A percentile compares a stretch with the other conserved stretches of the same genome.
Conservation (phyloP, 2,888 invertebrate genomes). For the Aphidius colemani region DNA sequence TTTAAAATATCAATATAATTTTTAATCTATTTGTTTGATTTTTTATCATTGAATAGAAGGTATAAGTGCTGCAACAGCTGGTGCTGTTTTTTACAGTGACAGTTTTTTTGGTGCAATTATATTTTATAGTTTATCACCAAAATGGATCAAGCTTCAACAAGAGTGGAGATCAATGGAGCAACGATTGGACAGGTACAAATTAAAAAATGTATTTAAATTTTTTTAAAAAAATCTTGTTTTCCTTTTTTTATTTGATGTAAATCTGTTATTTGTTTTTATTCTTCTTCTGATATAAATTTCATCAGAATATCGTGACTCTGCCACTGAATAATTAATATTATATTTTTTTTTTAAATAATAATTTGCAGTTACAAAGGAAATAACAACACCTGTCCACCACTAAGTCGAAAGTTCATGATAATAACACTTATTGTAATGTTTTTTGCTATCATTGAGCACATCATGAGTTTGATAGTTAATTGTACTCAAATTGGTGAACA, state of each 20-base stretch:
- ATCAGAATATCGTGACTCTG: neutral
- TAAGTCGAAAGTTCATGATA: slow-evolving; percentile 48
- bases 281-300: neutral
- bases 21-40: neutral
- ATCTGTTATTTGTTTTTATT: neutral
- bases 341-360: neutral
- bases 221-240: neutral
- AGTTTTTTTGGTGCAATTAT: slow-evolving; percentile 48
- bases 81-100: slow-evolving; percentile 57
- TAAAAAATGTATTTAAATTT: neutral
- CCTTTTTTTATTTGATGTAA: neutral
- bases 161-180: slow-evolving; percentile 55
- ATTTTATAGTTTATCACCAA: slow-evolving; percentile 52
- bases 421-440: slow-evolving; percentile 44
- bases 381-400: slow-evolving; percentile 29
- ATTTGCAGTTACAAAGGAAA: neutral
- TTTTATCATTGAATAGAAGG: slow-evolving; percentile 44
- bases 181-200: slow-evolving; percentile 48
- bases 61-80: slow-evolving; percentile 53
- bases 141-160: slow-evolving; percentile 50
- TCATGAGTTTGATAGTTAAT: slow-evolving; percentile 46
- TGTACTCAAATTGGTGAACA: too few relatives aligned
- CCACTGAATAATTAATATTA: slow-evolving; percentile 7
- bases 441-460: slow-evolving; percentile 50
- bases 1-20: neutral